Base-by-base conservation (phyloP, 2,113 vertebrate genomes). In the Pelecanus crispus region DNA sequence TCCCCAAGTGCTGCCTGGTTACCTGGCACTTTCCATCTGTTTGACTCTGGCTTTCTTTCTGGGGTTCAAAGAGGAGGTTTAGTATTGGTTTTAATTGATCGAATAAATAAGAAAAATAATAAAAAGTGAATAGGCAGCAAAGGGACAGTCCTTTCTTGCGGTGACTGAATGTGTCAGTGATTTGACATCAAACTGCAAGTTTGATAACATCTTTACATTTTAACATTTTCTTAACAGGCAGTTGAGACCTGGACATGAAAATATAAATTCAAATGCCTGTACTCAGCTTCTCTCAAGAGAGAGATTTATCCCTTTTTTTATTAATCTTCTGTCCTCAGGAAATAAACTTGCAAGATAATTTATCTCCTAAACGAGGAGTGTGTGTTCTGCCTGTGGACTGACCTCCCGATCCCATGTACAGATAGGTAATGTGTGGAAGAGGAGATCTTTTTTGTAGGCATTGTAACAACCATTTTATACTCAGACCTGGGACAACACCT, bases 401-500 rank as follows among this genome's bases (percentile, higher is more conserved):
- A 90, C 42, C 89, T 85, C 38, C 44, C 3, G 26, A 94, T 62
- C 83, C 83, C 81, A 82, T 0, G 1, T 16, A 59, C 8, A 84
- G 84, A 96, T 10, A 96, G 63, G 44, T 38, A 91, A 63, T 5
- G 28, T 3, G 45, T 47, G 80, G 75, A 96, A 95, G 78, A 40
- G 16, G 18, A 49, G 58, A 83, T 88, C 81, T 42, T 86, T 79
- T 55, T 53, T 63, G 81, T 32, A 86, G 56, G 38, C n/a, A 34
- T 36, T 92, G 78, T 55, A 86, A 82, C 73, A 75, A 10, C 47
- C 36, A 58, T 88, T 92, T 94, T 91, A 88, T 85, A 66, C 53
- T 82, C 81, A 38, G 90, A 68, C 72, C 71, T 88, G 87, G 81
- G 72, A 86, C 94, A 97, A 68, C 90, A 93, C 94, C 94, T 87